Evolutionary conservation across 2,113 vertebrate genomes (phyloP).

Genomic region (Crotalus helleri): DNA sequence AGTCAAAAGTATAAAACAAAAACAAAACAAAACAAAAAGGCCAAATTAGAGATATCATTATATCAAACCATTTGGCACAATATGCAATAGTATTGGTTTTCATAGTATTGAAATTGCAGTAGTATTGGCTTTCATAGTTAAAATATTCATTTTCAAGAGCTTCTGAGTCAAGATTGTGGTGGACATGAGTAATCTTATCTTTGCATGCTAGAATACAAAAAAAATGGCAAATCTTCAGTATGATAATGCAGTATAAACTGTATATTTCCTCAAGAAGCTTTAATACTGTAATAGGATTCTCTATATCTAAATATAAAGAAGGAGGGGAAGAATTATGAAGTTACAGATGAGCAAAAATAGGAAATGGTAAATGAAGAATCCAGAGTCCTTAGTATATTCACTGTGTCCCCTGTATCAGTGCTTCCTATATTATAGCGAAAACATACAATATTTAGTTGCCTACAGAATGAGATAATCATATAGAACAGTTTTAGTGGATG

Average conservation of each 20-base stretch:
- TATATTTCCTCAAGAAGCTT: not conserved
- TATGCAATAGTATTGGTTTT: not conserved
- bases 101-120: not conserved
- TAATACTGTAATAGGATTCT: not conserved
- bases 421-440: not conserved
- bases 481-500: not conserved
- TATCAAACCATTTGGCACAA: not conserved
- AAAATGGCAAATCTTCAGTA: not conserved
- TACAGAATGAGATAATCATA: not conserved
- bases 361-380: not conserved
- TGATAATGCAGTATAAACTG: not conserved
- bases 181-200: not conserved
- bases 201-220: not conserved
- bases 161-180: not conserved
- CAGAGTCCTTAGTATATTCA: not conserved
- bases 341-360: not conserved
- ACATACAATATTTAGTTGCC: not conserved
- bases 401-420: not conserved
- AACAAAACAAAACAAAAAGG: not conserved
- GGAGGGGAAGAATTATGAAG: not conserved
- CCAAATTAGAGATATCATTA: not conserved
- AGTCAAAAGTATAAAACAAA: not conserved
- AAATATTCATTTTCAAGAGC: not conserved
- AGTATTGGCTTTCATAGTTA: not conserved
- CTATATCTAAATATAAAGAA: not conserved